A percentile compares a stretch with the other conserved stretches of the same genome.
Conservation (phyloP, 2,113 vertebrate genomes). For the Elephas maximus region DNA sequence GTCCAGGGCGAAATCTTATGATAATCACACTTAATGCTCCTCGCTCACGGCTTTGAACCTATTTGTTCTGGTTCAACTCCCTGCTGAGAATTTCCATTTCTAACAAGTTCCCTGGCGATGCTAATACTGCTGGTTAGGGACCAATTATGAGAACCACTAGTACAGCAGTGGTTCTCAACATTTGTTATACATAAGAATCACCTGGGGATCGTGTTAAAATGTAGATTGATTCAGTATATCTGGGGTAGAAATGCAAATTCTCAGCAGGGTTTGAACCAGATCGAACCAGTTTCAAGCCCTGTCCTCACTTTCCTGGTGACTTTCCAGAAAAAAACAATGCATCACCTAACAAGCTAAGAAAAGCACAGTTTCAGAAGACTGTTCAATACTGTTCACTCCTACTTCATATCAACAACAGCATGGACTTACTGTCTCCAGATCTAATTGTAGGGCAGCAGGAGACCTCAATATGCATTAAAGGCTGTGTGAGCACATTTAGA, state of each 20-base stretch:
- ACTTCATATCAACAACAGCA: background rate
- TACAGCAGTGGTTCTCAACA: no score
- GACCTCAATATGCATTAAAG: background rate
- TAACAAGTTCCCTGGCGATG: no score
- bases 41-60: background rate
- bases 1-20: background rate
- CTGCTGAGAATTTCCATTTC: no score
- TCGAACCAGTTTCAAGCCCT: no score
- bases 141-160: no score
- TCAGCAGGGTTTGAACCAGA: no score
- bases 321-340: background rate
- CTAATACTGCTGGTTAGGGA: no score
- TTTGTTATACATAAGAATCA: no score
- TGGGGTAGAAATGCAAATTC: no score
- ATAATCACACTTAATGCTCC: background rate
- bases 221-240: no score
- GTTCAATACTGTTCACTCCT: background rate
- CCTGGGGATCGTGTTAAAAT: no score
- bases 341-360: background rate
- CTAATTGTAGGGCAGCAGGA: background rate
- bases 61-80: no score
- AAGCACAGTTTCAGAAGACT: background rate
- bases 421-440: background rate
- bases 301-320: background rate
- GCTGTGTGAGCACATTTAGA: background rate